phyloP scores from a whole-genome alignment of 2,888 invertebrate genomes.

The Eristalis arbustorum region DNA sequence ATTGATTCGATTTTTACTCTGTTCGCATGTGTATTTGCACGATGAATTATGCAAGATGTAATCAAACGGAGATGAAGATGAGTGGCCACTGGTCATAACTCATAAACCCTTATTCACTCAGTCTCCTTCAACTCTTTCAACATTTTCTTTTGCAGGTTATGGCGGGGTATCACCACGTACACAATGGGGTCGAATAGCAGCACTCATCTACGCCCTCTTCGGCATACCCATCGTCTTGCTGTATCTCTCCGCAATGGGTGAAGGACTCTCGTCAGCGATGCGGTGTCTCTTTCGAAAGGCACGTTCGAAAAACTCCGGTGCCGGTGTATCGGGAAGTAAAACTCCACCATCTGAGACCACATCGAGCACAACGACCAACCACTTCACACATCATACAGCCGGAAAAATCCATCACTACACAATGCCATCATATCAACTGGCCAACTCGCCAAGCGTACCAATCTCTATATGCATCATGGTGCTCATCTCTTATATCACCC shows the following conservation, averaged over 20 bases:
- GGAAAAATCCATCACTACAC: constrained; percentile 71
- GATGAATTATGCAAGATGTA: background rate
- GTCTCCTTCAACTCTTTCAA: background rate
- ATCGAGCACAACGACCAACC: constrained; percentile 66
- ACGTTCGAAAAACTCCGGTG: constrained; percentile 74
- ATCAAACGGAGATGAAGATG: background rate
- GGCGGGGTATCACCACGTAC: constrained; percentile 91
- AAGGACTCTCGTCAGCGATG: constrained; percentile 90
- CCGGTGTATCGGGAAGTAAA: constrained; percentile 71
- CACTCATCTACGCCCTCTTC: constrained; percentile 91
- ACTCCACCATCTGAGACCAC: constrained; percentile 77
- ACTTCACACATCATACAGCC: constrained; percentile 67
- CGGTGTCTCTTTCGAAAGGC: constrained; percentile 85
- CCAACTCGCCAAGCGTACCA: constrained; percentile 85
- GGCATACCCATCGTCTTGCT: constrained; percentile 94
- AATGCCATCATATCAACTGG: constrained; percentile 71
- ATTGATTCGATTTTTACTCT: background rate
- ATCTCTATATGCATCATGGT: constrained; percentile 92
- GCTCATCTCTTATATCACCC: constrained; percentile 91
- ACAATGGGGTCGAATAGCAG: constrained; percentile 87
- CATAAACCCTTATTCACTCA: too few species aligned
- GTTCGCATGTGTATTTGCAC: too few species aligned
- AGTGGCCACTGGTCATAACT: background rate
- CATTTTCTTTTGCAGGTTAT: constrained; percentile 84
- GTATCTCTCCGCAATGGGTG: constrained; percentile 93